phyloP scores from a whole-genome alignment of 2,888 invertebrate species.

The Piscicola geometra region DNA sequence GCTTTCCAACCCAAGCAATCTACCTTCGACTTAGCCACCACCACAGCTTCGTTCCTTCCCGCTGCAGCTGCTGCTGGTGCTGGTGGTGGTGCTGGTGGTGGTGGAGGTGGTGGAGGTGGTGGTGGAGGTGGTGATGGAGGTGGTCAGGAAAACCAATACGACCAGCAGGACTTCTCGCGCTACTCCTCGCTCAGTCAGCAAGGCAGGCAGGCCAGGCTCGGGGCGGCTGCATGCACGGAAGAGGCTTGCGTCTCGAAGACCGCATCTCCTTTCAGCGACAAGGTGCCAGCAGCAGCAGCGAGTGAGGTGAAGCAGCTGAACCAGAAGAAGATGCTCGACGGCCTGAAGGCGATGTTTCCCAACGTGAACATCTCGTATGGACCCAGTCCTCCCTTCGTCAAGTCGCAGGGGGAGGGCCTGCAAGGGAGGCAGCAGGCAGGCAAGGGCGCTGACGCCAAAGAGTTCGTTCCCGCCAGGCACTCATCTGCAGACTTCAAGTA shows the following conservation, averaged over 20 bases:
- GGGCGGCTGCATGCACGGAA: background rate
- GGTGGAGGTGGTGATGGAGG: too few relatives aligned
- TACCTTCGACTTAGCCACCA: background rate
- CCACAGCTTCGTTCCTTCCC: background rate
- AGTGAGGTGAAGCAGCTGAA: background rate
- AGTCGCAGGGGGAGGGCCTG: background rate
- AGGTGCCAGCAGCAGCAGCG: background rate
- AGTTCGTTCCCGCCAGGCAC: background rate
- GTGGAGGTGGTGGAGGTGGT: too few relatives aligned
- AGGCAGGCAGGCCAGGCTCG: background rate
- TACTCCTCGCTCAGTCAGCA: background rate
- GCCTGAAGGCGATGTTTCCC: slow-evolving; percentile 28
- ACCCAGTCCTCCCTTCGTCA: slow-evolving; percentile 29
- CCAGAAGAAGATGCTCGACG: slow-evolving; percentile 28
- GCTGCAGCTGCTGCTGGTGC: too few relatives aligned
- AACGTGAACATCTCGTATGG: slow-evolving; percentile 32
- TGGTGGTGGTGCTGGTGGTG: too few relatives aligned
- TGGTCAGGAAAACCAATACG: background rate
- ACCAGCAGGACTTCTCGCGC: background rate
- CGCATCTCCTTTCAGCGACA: background rate
- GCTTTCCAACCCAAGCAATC: slow-evolving; percentile 2
- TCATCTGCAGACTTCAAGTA: background rate
- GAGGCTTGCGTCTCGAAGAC: background rate
- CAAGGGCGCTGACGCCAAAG: too few relatives aligned
- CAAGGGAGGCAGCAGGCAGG: background rate